Base-by-base conservation (phyloP, 2,888 invertebrate species). In the Hemithea aestivaria region DNA sequence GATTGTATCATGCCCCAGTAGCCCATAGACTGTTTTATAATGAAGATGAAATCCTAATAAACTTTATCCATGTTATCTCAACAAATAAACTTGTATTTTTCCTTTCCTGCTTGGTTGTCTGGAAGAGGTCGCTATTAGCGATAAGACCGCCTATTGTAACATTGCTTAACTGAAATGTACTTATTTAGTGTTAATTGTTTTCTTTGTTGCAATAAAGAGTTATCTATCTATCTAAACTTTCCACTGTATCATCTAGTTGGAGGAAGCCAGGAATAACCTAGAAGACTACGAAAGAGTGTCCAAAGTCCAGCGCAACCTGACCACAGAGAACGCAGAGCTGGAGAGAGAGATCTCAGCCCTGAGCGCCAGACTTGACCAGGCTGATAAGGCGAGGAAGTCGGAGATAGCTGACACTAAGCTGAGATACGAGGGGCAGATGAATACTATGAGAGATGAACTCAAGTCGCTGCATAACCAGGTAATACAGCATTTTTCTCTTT, bases 241-340 rank as follows among this genome's bases (percentile, higher is more conserved):
- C 16, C 16, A 16, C 16, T 16, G 16, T 10, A 3, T 10, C n/a
- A 7, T 12, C 9, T 28, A 29, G 90, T 91, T 93, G 65, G 96
- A 96, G 53, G 96, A 95, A 64, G 77, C 94, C 1, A 90, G 90
- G 51, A 89, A 91, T 55, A 95, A 95, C 68, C 72, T 96, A 20
- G 95, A 94, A 63, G 96, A 96, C 73, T 96, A 93, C 69, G 94
- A 94, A 64, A 93, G 92, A 69, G 93, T 96, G 1, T 92, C 92
- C 26, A 95, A 96, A 77, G 90, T 94, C 9, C 95, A 96, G 63
- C 89, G 93, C 48, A 93, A 91, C 40, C 89, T 95, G 27, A 91
- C 92, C 35, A 92, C 92, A 1, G 95, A 95, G 56, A 93, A 92
- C 37, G 89, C 90, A 0, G 91, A 91, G 10, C 81, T 94, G 50